Evolutionary conservation across 2,888 invertebrate genomes (phyloP), one percentile per base, ranked within the genome.

Genomic region (Drosophila cyrtoloma): DNA sequence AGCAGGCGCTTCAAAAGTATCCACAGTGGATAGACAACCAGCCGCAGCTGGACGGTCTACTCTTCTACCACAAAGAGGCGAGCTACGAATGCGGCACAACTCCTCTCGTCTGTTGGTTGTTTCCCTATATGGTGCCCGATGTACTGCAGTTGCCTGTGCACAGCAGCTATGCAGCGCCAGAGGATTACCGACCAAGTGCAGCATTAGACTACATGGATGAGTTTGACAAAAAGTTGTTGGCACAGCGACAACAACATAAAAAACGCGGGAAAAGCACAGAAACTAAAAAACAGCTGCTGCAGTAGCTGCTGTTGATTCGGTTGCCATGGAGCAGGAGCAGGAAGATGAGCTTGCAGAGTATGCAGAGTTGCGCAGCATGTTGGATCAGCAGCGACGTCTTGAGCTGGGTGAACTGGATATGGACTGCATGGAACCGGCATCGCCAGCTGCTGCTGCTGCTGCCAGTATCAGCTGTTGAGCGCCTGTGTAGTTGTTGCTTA

Each of bases 51-150:
- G 99, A 99, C 93, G 99, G 99, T 0, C 92, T 98, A 44, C 94
- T 99, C 63, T 99, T 99, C 94, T 99, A 97, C 93, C 98, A 99
- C 93, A 96, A 96, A 85, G 94, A 95, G 74, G 95, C 96, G 0
- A 96, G 96, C 82, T 99, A 99, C 91, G 95, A 95, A 10, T 94
- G 95, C 61, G 98, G 97, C 3, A 93, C 95, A 58, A 97, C 98
- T 0, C 98, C 99, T 0, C 93, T 99, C 12, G 98, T 99, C 2
- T 96, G 97, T 2, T 99, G 99, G 99, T 94, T 99, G 3, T 98
- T 96, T 91, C 95, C 97, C 0, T 98, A 95, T 92, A 98, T 99
- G 98, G 91, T 98, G 12, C 95, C 96, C 1, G 98, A 98, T 93
- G 94, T 97, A 7, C 71, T 93, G 2, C 76, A 78, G 1, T 57